Percentiles rank a stretch among this genome's conserved stretches.
phyloP scores from a whole-genome alignment of 2,888 invertebrate species.

The Leptarthrus brevirostris region DNA sequence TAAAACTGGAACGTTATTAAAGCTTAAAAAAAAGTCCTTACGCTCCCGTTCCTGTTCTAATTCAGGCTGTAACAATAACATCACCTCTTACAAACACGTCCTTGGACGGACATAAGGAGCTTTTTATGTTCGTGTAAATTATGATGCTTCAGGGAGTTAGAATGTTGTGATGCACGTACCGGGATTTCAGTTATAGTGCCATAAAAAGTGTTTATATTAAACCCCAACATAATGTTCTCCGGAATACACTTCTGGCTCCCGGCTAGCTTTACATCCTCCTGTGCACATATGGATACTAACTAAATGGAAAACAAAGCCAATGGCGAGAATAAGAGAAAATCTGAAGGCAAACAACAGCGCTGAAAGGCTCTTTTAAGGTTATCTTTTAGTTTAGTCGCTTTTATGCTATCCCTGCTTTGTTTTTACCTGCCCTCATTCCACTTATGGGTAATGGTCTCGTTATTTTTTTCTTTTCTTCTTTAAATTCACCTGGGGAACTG shows the following conservation, averaged over 20 bases:
- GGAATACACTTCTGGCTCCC: conserved; percentile 19
- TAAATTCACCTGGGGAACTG: conserved; percentile 54
- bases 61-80: conserved; percentile 15
- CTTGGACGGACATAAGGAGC: conserved; percentile 41
- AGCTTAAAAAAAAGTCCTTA: conserved; percentile 49
- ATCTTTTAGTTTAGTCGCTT: conserved; percentile 50
- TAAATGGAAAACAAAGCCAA: conserved; percentile 42
- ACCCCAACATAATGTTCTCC: conserved; percentile 44
- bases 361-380: conserved; percentile 53
- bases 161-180: conserved; percentile 51
- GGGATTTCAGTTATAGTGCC: conserved; percentile 54
- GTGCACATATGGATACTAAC: conserved; percentile 21
- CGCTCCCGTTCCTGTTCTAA: not conserved
- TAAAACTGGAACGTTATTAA: conserved; percentile 51
- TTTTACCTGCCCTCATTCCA: conserved; percentile 50
- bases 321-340: conserved; percentile 24
- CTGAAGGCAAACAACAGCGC: conserved; percentile 49
- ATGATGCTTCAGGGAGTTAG: conserved; percentile 53
- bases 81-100: conserved; percentile 31
- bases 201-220: conserved; percentile 54
- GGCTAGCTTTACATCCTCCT: conserved; percentile 14
- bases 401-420: conserved; percentile 49
- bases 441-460: conserved; percentile 25
- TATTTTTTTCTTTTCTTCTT: conserved; percentile 48
- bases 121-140: conserved; percentile 52